Evolutionary conservation across 1,140 invertebrate species (phyloP), one percentile per base, ranked within the genome.

Genomic region (Drosophila quadrilineata): DNA sequence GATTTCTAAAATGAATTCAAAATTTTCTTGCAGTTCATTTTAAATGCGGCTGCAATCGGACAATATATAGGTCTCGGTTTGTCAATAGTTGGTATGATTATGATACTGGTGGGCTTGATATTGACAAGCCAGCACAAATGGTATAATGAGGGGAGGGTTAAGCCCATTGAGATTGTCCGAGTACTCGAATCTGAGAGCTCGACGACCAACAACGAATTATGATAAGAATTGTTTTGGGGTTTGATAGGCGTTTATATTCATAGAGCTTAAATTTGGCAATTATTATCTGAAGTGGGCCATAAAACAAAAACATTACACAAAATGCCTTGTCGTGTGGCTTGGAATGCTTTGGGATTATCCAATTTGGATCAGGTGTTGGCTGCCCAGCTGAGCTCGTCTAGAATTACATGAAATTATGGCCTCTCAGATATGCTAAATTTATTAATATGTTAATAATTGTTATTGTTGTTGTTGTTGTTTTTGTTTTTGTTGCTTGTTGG

Each of bases 401-500:
- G 59, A 79, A 85, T 85, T 85, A 85, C 79, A 79, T 63, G 65
- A 85, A 85, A 85, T 85, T 85, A 85, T 85, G 71, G 80, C 80
- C 79, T 65, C 56, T 85, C 79, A 85, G 76, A 75, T 85, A 85
- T 85, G 75, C 74, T 85, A 75, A 85, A 85, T 85, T 85, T 85
- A 85, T 85, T 85, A 85, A 85, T 85, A 85, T 85, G 79, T 85
- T 85, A 85, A 85, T 85, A 85, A 85, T 85, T 85, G 79, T 86
- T 69, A 52, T 52, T 46, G 29, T 57, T 73, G 33, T 40, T 58
- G 31, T 31, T 40, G 6, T 6, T 49, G 12, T 26, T 14, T 58
- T 65, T 38, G 6, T 36, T 26, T 46, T 53, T 49, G 17, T 29
- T 33, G 52, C 41, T 33, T 57, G 62, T 33, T 40, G 40, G 26